Evolutionary conservation across 2,888 invertebrate species (phyloP), one percentile per base, ranked within the genome.

Genomic region (Oscheius sp.): DNA sequence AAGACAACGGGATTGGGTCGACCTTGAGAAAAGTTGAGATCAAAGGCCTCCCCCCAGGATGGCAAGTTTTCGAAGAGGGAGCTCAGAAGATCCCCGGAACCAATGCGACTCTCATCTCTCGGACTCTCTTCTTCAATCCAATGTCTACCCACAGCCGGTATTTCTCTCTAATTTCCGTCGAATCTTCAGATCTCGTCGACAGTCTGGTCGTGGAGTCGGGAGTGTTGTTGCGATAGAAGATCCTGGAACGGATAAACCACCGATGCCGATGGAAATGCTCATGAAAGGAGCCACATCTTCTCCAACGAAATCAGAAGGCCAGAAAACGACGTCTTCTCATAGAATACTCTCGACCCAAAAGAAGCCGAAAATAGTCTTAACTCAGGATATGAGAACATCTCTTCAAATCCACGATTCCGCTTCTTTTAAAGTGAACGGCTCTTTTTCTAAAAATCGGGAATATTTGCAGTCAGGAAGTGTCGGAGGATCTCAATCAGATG

Each of bases 51-150:
- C 78, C 78, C 0, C 65, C 71, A 48, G 78, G 78, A n/a, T 78
- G 78, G 78, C 31, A 65, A 12, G 52, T 78, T 17, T 63, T 75
- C 15, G 75, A 78, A 34, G 73, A 72, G 15, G 75, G 75, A 20
- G 58, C 45, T 15, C 72, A 73, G 23, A 61, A 39, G n/a, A 46
- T 68, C 3, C 71, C 71, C 4, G 70, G 70, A 20, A 58, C 68
- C 15, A 72, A 74, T 61, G 55, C 70, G 33, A 70, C 70, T 3
- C 29, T 74, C 12, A 61, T 72, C 23, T 68, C 68, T n/a, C 66
- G 70, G 34, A 65, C 69, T 50, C 45, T 74, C 10, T 65, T 70
- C 48, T 74, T 70, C 65, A 55, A 55, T 29, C 37, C 42, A 3
- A 31, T 37, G 20, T 25, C 17, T n/a, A n/a, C n/a, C n/a, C n/a